Conservation (phyloP, 1,140 invertebrate species). For the Brachionus koreanus region DNA sequence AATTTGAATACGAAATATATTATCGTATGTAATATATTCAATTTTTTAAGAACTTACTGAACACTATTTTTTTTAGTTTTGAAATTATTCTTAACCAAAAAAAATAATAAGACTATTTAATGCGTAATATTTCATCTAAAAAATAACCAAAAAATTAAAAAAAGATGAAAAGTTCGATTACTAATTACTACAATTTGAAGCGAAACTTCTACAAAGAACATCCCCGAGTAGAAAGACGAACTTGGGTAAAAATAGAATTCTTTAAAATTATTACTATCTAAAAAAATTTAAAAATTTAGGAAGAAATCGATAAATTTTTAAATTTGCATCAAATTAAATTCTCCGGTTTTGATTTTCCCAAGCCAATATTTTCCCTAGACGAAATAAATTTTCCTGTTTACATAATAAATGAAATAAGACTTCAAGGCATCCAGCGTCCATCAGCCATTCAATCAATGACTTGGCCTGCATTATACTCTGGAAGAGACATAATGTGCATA, state of each 20-base stretch:
- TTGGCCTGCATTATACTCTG: conserved; percentile 32
- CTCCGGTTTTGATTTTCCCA: conserved; percentile 35
- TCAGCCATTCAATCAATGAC: conserved; percentile 34
- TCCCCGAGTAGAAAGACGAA: conserved; percentile 24
- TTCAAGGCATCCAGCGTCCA: conserved; percentile 27
- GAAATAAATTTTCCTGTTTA: conserved; percentile 34
- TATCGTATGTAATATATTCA: neutral
- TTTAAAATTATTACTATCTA: neutral
- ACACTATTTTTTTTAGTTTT: neutral
- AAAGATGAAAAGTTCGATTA: conserved; percentile 18
- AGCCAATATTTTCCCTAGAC: conserved; percentile 36
- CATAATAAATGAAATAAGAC: conserved; percentile 22
- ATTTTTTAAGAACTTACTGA: neutral
- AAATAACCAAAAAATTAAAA: neutral
- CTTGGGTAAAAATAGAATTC: neutral
- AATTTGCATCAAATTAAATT: conserved; percentile 43
- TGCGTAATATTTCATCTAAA: conserved; percentile 34
- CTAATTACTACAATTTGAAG: conserved; percentile 33
- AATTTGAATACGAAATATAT: conserved; percentile 16
- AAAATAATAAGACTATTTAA: neutral
- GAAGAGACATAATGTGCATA: conserved; percentile 33
- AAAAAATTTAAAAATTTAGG: neutral
- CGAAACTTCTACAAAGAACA: conserved; percentile 38
- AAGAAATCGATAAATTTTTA: conserved; percentile 32
- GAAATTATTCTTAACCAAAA: conserved; percentile 12